Conservation (phyloP, 2,113 vertebrate genomes). For the Aix galericulata region DNA sequence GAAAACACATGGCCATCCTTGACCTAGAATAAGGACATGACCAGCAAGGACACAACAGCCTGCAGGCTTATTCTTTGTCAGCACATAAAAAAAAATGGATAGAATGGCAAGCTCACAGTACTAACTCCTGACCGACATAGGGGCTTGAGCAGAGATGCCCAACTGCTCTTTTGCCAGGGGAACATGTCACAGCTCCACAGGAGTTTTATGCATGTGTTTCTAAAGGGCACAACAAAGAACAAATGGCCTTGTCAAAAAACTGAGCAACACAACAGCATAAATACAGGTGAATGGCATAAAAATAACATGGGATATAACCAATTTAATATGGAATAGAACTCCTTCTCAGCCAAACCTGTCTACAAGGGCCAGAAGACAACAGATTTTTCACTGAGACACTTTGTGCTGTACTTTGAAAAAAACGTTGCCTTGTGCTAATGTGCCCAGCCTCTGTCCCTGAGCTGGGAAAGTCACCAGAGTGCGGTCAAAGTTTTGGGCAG, state of each 20-base stretch:
- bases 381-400: not conserved
- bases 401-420: slow-evolving; percentile 24
- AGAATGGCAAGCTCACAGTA: not conserved
- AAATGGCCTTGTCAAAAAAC: not conserved
- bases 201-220: not conserved
- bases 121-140: not conserved
- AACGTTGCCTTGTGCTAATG: not conserved
- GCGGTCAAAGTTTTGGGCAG: slow-evolving; percentile 16
- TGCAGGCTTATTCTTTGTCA: not conserved
- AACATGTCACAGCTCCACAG: not conserved
- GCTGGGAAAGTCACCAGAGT: slow-evolving; percentile 32
- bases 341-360: not conserved
- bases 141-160: not conserved
- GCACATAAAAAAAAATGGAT: not conserved
- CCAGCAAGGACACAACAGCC: not conserved
- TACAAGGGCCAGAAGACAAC: not conserved
- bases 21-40: not conserved
- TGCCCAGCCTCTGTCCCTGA: not conserved
- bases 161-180: slow-evolving; percentile 25
- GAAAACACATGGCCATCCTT: not conserved
- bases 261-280: not conserved
- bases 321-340: no score
- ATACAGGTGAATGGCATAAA: not conserved
- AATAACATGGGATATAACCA: not conserved
- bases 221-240: not conserved